phyloP scores from a whole-genome alignment of 2,888 invertebrate species.

The Patella caerulea region DNA sequence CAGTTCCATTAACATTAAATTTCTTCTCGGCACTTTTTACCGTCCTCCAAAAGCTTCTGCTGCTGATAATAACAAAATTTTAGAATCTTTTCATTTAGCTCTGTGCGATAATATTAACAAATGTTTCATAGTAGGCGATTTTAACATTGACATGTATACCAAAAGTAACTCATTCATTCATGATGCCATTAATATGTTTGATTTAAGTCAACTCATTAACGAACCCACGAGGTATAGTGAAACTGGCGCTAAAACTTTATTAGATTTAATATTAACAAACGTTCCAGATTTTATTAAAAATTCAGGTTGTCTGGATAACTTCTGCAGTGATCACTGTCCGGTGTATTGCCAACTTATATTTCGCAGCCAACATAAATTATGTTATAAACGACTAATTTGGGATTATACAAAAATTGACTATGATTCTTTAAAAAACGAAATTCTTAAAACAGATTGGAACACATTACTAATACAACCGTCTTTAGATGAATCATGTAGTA shows the following conservation, averaged over 20 bases:
- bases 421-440: not conserved
- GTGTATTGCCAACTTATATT: slow-evolving; percentile 1
- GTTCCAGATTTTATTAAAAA: not conserved
- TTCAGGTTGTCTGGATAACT: not conserved
- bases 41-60: not conserved
- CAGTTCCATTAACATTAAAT: not conserved
- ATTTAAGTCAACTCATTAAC: not conserved
- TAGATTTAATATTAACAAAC: not conserved
- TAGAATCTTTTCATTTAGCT: slow-evolving; percentile 5
- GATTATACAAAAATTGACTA: not conserved
- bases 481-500: not conserved
- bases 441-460: not conserved
- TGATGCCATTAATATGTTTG: slow-evolving; percentile 2
- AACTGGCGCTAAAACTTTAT: not conserved
- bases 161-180: slow-evolving; percentile 2
- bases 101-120: not conserved
- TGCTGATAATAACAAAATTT: not conserved
- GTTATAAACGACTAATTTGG: not conserved
- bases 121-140: not conserved
- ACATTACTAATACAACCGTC: not conserved
- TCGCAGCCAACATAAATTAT: not conserved
- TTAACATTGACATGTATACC: not conserved
- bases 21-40: slow-evolving; percentile 1
- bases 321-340: not conserved
- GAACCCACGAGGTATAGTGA: slow-evolving; percentile 4